Evolutionary conservation across 2,113 vertebrate genomes (phyloP).

Genomic region (Mastomys natalensis): DNA sequence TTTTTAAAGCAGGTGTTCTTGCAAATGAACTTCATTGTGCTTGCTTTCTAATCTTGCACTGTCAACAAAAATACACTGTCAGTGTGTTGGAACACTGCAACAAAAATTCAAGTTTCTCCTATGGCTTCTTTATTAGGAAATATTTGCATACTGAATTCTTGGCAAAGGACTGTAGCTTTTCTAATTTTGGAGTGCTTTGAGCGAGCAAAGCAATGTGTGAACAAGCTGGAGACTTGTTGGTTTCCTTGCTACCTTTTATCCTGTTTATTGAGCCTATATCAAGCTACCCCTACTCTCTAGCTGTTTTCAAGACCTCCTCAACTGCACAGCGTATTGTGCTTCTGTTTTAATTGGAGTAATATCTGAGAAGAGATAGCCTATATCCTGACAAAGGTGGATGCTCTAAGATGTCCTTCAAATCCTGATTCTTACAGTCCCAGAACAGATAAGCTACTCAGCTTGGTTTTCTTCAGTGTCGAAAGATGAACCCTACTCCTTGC

Average conservation of each 20-base stretch:
- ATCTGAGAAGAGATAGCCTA: background rate
- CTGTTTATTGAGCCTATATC: background rate
- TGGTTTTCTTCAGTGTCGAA: background rate
- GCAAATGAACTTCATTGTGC: constrained; percentile 35
- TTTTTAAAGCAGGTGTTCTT: constrained; percentile 68
- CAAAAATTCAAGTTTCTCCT: constrained; percentile 50
- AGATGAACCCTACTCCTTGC: background rate
- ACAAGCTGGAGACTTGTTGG: background rate
- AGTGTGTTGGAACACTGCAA: constrained; percentile 50
- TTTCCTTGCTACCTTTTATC: background rate
- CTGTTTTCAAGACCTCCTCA: background rate
- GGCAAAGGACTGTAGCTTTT: constrained; percentile 42
- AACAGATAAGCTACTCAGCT: background rate
- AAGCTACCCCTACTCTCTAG: background rate
- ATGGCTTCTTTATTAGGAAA: constrained; percentile 71
- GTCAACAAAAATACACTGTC: background rate
- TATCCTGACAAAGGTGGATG: background rate
- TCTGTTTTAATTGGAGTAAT: background rate
- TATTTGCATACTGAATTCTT: constrained; percentile 66
- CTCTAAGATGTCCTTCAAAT: background rate
- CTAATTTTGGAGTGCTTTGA: constrained; percentile 46
- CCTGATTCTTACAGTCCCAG: background rate
- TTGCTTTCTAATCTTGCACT: constrained; percentile 52
- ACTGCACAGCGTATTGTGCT: background rate
- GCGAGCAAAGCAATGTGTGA: constrained; percentile 16